phyloP scores from a whole-genome alignment of 2,888 invertebrate genomes.

The Aplocera efformata region DNA sequence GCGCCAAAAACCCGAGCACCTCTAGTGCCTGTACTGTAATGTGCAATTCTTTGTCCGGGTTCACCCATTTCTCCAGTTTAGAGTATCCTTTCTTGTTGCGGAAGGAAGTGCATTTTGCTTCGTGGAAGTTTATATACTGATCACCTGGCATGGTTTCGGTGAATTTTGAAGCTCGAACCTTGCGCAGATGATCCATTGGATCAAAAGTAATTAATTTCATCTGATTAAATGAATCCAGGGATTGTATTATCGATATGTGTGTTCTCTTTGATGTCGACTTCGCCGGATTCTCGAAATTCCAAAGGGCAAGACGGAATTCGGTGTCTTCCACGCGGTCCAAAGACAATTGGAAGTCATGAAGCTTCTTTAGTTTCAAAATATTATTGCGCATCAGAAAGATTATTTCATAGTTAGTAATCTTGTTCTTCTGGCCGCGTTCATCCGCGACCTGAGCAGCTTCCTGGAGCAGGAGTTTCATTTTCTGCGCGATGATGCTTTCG shows the following conservation, averaged over 20 bases:
- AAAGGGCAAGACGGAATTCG: too few species aligned
- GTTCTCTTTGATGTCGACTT: constrained; percentile 57
- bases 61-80: constrained; percentile 82
- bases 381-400: constrained; percentile 92
- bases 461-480: constrained; percentile 87
- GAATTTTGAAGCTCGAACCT: constrained; percentile 80
- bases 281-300: too few species aligned
- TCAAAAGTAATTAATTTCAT: constrained; percentile 77
- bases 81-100: constrained; percentile 73
- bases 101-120: constrained; percentile 89
- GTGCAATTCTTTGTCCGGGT: constrained; percentile 81
- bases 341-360: constrained; percentile 86
- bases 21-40: constrained; percentile 84
- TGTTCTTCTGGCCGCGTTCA: constrained; percentile 80
- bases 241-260: constrained; percentile 75
- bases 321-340: constrained; percentile 71
- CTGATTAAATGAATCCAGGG: constrained; percentile 79
- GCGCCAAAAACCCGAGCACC: constrained; percentile 91
- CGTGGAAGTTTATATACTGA: constrained; percentile 88
- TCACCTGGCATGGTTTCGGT: constrained; percentile 74
- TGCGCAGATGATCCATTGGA: constrained; percentile 78
- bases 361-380: constrained; percentile 86
- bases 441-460: constrained; percentile 86
- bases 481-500: constrained; percentile 90
- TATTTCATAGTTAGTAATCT: constrained; percentile 81